Evolutionary conservation across 2,113 vertebrate species (phyloP), one percentile per base, ranked within the genome.

Genomic region (Arenaria interpres): DNA sequence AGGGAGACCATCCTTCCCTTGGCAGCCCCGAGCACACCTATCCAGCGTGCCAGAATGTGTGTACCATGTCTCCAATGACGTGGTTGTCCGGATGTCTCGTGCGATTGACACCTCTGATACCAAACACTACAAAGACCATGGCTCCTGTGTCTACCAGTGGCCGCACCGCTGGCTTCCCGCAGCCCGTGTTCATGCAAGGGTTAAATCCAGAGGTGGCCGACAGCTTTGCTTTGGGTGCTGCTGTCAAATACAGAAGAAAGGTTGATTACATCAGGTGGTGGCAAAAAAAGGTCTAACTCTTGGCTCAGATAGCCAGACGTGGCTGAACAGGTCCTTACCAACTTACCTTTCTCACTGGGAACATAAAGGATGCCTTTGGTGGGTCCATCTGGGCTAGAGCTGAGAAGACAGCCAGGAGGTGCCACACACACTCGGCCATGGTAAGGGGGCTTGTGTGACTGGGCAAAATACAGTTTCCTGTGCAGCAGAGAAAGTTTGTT

Each of bases 121-220:
- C 99, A 3, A 99, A 99, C 92, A 99, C 99, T 7, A 99, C 98
- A 2, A 99, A 99, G 82, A 99, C 99, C 99, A 99, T 99, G 91
- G 99, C 99, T 10, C 99, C 99, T 0, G 99, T 99, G 94, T 99
- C 99, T 8, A 99, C 99, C 92, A 99, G 98, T 0, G 99, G 99
- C 67, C 99, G 98, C 89, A 99, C 99, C 0, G 99, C 99, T 0
- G 99, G 99, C 62, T 98, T 99, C 84, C 99, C 99, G 0, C 99
- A 99, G 77, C 96, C 98, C 0, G 98, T 97, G 21, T 98, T 98
- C 63, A 98, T 95, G 86, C 99, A 99, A 0, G 99, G 99, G 84
- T 99, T 99, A 95, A 99, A 99, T 81, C 99, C 99, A 5, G 98
- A 99, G 0, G 99, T 99, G 92, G 98, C 98, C 0, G 99, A 98